These are phyloP conservation scores for Xiphophorus maculatus DNA, from an alignment of 2,113 vertebrate species.

Conservation along the genomic window DNA sequence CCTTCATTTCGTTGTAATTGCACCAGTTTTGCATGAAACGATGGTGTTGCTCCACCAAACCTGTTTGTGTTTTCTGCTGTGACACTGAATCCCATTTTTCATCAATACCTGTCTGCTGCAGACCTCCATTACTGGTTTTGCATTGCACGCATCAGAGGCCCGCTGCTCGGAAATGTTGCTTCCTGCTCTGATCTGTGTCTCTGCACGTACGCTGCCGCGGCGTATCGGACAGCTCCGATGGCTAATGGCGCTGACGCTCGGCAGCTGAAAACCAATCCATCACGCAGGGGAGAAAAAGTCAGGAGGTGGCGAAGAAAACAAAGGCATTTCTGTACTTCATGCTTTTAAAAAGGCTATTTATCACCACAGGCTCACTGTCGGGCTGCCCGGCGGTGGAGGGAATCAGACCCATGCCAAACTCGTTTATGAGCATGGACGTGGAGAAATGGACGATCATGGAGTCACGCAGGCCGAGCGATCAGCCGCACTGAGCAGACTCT, in stretches of 20 bases:
- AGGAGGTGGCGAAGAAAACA: constrained; percentile 59
- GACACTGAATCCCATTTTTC: constrained; percentile 58
- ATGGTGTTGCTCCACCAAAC: constrained; percentile 9
- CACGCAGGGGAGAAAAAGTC: constrained; percentile 52
- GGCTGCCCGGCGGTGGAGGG: constrained; percentile 65
- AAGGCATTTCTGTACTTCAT: constrained; percentile 70
- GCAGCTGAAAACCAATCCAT: constrained; percentile 76
- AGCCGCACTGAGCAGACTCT: background rate
- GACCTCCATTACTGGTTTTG: constrained; percentile 70
- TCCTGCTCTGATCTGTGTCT: constrained; percentile 58
- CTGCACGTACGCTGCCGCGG: constrained; percentile 45
- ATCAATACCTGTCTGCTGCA: constrained; percentile 64
- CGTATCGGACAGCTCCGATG: constrained; percentile 54
- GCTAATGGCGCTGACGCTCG: constrained; percentile 76
- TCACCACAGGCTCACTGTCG: constrained; percentile 78
- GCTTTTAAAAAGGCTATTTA: constrained; percentile 80
- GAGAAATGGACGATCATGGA: constrained; percentile 72
- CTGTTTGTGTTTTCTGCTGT: constrained; percentile 42
- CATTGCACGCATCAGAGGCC: constrained; percentile 63
- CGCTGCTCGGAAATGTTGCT: constrained; percentile 58
- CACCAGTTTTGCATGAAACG: constrained; percentile 15
- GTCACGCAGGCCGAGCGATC: constrained; percentile 22
- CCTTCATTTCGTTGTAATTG: background rate
- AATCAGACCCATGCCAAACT: constrained; percentile 74
- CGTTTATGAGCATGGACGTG: constrained; percentile 57